phyloP scores from a whole-genome alignment of 1,140 invertebrate genomes.

The Zaprionus gabonicus region DNA sequence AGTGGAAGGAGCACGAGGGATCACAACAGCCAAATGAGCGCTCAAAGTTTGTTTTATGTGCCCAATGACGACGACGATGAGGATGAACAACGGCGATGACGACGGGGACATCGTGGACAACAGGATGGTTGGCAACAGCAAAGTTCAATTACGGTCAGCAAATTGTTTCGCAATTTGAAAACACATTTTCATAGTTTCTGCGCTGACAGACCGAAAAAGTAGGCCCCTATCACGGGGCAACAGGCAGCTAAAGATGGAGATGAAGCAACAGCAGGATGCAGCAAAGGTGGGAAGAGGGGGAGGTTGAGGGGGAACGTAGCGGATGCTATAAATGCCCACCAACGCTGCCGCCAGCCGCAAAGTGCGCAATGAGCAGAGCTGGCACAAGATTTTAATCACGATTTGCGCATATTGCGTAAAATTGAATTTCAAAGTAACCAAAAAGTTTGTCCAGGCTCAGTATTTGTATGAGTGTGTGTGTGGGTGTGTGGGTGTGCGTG shows the following conservation, averaged over 20 bases:
- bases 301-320: no score
- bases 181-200: conserved; percentile 78
- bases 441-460: conserved; percentile 55
- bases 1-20: not conserved
- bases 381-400: conserved; percentile 76
- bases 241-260: conserved; percentile 2
- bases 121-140: conserved; percentile 52
- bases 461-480: conserved; percentile 12
- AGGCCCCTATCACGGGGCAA: conserved; percentile 12
- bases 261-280: not conserved
- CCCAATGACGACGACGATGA: conserved; percentile 48
- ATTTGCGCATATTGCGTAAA: conserved; percentile 82
- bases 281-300: not conserved
- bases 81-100: conserved; percentile 32
- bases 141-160: conserved; percentile 83
- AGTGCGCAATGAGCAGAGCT: conserved; percentile 56
- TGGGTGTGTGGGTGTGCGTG: not conserved
- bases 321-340: conserved; percentile 14
- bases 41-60: conserved; percentile 64
- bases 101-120: conserved; percentile 42
- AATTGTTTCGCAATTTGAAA: conserved; percentile 81
- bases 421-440: conserved; percentile 80
- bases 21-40: conserved; percentile 41
- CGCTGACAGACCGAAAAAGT: conserved; percentile 38
- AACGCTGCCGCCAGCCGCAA: conserved; percentile 24